Conservation (phyloP, 2,888 invertebrate genomes). For the Calephelis perditalis region DNA sequence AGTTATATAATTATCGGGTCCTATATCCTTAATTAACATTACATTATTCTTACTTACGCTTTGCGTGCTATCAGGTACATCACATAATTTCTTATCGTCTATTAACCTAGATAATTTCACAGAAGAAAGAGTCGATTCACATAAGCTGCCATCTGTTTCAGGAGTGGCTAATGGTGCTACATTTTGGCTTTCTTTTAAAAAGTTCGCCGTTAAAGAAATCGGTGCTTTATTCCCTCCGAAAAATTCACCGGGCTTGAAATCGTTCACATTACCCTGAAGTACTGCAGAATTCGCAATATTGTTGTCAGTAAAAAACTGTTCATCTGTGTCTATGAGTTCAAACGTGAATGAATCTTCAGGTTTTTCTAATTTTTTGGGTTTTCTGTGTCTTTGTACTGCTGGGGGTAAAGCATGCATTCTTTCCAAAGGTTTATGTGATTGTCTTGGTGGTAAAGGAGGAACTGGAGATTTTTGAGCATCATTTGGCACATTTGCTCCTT, state of each 20-base stretch:
- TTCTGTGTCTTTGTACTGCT: slow-evolving; percentile 82
- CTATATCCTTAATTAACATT: slow-evolving; percentile 81
- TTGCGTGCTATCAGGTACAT: slow-evolving; percentile 62
- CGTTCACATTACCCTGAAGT: slow-evolving; percentile 58
- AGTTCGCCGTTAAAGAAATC: slow-evolving; percentile 57
- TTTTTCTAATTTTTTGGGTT: slow-evolving; percentile 80
- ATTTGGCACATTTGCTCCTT: slow-evolving; percentile 63
- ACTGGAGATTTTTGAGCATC: slow-evolving; percentile 81
- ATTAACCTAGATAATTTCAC: slow-evolving; percentile 68
- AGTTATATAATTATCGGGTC: slow-evolving; percentile 85
- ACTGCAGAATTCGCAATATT: slow-evolving; percentile 65
- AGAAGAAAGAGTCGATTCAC: slow-evolving; percentile 74
- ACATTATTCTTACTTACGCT: slow-evolving; percentile 74
- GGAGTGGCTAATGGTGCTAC: slow-evolving; percentile 80
- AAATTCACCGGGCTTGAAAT: slow-evolving; percentile 73
- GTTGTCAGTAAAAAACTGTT: slow-evolving; percentile 76
- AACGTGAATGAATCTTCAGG: slow-evolving; percentile 90
- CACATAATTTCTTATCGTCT: slow-evolving; percentile 60
- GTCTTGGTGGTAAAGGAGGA: slow-evolving; percentile 85
- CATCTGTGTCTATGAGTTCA: slow-evolving; percentile 91
- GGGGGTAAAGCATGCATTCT: slow-evolving; percentile 85
- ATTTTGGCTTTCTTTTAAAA: slow-evolving; percentile 58
- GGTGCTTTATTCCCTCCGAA: slow-evolving; percentile 61
- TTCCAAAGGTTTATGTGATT: slow-evolving; percentile 86
- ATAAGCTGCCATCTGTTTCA: slow-evolving; percentile 79